Conservation (phyloP, 2,888 invertebrate genomes). For the Cantharis rufa region DNA sequence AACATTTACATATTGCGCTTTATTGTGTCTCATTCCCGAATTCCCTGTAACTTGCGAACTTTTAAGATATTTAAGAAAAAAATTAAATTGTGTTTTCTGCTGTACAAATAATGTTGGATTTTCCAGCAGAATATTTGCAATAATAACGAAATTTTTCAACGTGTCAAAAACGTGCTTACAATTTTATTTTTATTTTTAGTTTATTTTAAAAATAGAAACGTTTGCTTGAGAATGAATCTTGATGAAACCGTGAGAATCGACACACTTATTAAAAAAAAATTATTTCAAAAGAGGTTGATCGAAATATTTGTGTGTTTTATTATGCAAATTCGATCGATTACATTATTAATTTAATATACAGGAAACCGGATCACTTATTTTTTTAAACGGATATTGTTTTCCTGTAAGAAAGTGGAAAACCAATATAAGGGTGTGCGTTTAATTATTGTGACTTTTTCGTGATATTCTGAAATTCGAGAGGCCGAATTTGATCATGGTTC, state of each 20-base stretch:
- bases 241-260: not conserved
- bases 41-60: not conserved
- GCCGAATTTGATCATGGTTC: not conserved
- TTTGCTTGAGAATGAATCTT: not conserved
- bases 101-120: not conserved
- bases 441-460: not conserved
- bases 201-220: not conserved
- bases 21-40: not conserved
- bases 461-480: not conserved
- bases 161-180: not conserved
- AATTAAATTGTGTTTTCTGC: not conserved
- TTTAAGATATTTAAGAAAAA: not conserved
- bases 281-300: not conserved
- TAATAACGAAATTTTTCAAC: not conserved
- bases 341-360: not conserved
- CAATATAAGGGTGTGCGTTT: not conserved
- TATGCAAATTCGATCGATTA: not conserved
- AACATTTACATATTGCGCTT: not conserved
- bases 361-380: not conserved
- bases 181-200: not conserved
- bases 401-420: not conserved
- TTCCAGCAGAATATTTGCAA: not conserved
- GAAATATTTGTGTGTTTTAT: not conserved
- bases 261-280: not conserved
- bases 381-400: not conserved